Evolutionary conservation across 1,140 invertebrate genomes (phyloP).

Genomic region (Melitaea cinxia): DNA sequence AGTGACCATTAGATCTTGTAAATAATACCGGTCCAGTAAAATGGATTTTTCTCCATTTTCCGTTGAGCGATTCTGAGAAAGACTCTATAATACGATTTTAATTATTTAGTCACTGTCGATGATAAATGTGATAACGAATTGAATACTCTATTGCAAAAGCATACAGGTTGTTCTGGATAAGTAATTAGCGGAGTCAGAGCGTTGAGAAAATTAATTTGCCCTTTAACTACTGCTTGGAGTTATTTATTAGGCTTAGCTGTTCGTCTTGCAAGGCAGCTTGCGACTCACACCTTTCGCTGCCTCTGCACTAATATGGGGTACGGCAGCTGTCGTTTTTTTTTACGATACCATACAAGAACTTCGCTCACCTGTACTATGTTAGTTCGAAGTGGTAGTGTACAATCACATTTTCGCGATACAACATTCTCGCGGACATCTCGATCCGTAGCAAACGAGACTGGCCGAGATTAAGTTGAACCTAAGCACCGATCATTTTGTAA

Average conservation of each 20-base stretch:
- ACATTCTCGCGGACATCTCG: slow-evolving; percentile 28
- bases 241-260: slow-evolving; percentile 48
- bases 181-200: slow-evolving; percentile 28
- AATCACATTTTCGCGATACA: slow-evolving; percentile 42
- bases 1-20: slow-evolving; percentile 41
- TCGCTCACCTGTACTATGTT: slow-evolving; percentile 52
- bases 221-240: slow-evolving; percentile 38
- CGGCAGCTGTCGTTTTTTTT: slow-evolving; percentile 63
- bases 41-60: slow-evolving; percentile 56
- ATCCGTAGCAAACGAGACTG: slow-evolving; percentile 34
- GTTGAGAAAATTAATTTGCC: slow-evolving; percentile 56
- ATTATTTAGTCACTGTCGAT: slow-evolving; percentile 54
- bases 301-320: slow-evolving; percentile 57
- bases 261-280: slow-evolving; percentile 47
- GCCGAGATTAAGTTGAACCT: slow-evolving; percentile 22
- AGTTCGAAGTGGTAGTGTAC: slow-evolving; percentile 46
- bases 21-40: slow-evolving; percentile 41
- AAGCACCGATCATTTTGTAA: slow-evolving; percentile 25
- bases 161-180: slow-evolving; percentile 37
- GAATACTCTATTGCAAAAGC: slow-evolving; percentile 42
- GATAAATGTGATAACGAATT: slow-evolving; percentile 33
- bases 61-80: slow-evolving; percentile 50
- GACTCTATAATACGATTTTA: slow-evolving; percentile 60
- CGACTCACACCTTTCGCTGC: slow-evolving; percentile 60
- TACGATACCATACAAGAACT: slow-evolving; percentile 55